Percentiles rank a stretch among this genome's conserved stretches.
Conservation (phyloP, 2,888 invertebrate genomes). For the Tetramorium bicarinatum region DNA sequence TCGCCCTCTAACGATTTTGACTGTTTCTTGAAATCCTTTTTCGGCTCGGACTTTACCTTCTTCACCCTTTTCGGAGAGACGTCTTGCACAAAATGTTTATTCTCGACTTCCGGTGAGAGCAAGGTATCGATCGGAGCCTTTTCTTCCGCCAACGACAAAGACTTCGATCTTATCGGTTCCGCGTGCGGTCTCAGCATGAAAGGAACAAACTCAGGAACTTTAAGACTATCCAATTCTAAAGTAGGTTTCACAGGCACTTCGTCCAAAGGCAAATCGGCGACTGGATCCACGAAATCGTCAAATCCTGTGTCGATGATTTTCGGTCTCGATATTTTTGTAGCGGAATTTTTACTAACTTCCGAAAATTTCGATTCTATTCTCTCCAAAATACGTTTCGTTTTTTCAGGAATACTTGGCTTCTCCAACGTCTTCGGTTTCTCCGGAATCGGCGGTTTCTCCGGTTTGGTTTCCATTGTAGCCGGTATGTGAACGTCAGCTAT, state of each 20-base stretch:
- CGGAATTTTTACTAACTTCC: constrained; percentile 80
- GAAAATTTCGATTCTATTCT: constrained; percentile 83
- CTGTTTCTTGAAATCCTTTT: constrained; percentile 85
- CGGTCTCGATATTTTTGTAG: constrained; percentile 79
- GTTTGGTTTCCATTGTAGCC: constrained; percentile 36
- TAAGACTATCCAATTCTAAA: constrained; percentile 83
- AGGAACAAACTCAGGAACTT: constrained; percentile 85
- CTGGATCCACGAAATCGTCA: constrained; percentile 85
- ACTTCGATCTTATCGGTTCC: constrained; percentile 84
- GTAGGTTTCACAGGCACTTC: constrained; percentile 84
- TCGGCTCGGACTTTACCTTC: constrained; percentile 80
- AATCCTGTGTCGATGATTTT: constrained; percentile 85
- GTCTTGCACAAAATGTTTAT: constrained; percentile 83
- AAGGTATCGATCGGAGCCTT: constrained; percentile 85
- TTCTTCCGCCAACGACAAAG: constrained; percentile 84
- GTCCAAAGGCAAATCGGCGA: constrained; percentile 84
- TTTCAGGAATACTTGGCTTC: constrained; percentile 85
- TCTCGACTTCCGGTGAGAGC: constrained; percentile 84
- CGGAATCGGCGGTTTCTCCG: constrained; percentile 73
- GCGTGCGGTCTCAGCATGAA: constrained; percentile 84
- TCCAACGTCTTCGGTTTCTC: constrained; percentile 78
- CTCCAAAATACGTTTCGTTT: constrained; percentile 84
- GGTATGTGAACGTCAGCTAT: constrained; percentile 35
- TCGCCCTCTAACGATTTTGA: constrained; percentile 85
- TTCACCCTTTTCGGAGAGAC: constrained; percentile 83